Percentiles rank a stretch among this genome's conserved stretches.
phyloP scores from a whole-genome alignment of 2,113 vertebrate species.

The Ceyx margarethae region DNA sequence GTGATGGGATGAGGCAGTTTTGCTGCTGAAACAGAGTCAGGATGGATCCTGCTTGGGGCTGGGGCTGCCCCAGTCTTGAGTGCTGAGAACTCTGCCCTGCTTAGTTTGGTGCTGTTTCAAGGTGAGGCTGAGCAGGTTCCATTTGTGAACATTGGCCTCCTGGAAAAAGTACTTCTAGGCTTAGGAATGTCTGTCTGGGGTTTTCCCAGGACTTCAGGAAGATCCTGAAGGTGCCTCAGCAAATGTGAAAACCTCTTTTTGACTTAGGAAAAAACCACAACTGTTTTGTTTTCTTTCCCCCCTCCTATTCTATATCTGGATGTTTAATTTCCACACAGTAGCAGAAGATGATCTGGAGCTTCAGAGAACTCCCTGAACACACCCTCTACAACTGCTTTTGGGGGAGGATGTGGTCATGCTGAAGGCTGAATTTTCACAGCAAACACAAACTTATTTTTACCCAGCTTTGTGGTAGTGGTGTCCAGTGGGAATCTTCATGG shows the following conservation, averaged over 20 bases:
- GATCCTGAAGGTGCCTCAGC: neutral
- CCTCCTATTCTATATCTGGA: neutral
- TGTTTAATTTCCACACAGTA: neutral
- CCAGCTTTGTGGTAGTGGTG: too few species aligned
- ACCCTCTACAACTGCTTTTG: fast-evolving
- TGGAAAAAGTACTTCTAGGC: neutral
- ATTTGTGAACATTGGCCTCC: neutral
- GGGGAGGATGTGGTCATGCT: fast-evolving
- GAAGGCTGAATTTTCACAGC: neutral
- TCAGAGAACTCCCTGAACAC: neutral
- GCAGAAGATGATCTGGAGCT: neutral
- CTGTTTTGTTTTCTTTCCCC: neutral
- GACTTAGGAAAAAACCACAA: neutral
- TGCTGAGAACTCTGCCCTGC: neutral
- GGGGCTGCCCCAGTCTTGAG: neutral
- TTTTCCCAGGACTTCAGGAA: neutral
- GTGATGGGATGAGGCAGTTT: neutral
- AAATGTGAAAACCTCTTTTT: neutral
- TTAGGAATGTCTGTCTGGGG: neutral
- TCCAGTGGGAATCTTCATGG: fast-evolving
- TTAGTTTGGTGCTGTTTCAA: neutral
- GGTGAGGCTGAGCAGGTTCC: neutral
- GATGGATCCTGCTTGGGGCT: too few species aligned
- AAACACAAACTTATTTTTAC: too few species aligned
- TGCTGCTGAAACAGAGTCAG: neutral